Evolutionary conservation across 1,140 invertebrate genomes (phyloP).

Genomic region (Bombus impatiens): DNA sequence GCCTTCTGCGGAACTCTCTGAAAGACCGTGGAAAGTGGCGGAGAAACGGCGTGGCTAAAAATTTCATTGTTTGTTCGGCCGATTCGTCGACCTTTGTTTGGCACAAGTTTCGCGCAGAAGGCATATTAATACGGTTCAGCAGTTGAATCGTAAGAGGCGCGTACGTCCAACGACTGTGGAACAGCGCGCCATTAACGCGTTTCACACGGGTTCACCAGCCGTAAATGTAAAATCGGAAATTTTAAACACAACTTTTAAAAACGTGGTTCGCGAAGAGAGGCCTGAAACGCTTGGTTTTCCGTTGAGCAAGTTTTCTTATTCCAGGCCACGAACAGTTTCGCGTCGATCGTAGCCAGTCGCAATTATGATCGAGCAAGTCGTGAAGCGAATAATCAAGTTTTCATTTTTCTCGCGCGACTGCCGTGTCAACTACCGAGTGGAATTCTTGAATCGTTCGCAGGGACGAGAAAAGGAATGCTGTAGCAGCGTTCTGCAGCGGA

Average conservation of each 20-base stretch:
- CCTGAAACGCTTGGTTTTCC: not conserved
- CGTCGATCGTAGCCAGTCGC: conserved; percentile 8
- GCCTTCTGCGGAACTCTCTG: not conserved
- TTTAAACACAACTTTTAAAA: not conserved
- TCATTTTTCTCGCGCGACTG: conserved; percentile 48
- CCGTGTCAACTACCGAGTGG: conserved; percentile 51
- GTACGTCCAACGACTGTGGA: not conserved
- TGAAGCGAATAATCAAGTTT: conserved; percentile 65
- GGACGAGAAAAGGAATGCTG: conserved; percentile 16
- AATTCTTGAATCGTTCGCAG: conserved; percentile 30
- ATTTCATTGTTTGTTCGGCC: conserved; percentile 42
- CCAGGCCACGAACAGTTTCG: not conserved
- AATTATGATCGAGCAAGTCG: conserved; percentile 59
- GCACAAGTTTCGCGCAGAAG: not conserved
- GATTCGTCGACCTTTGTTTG: conserved; percentile 18
- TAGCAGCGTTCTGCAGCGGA: conserved; percentile 1
- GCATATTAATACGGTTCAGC: not conserved
- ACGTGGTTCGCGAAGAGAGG: too few species aligned
- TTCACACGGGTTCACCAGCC: not conserved
- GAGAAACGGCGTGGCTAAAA: conserved; percentile 31
- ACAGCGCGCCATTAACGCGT: not conserved
- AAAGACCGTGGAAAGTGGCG: conserved; percentile 53
- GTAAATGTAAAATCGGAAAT: not conserved
- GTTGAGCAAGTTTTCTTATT: not conserved
- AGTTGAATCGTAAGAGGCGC: not conserved